These are phyloP conservation scores for Hippasteria phrygiana DNA, from an alignment of 53 echinoderm and acorn worm species.

Conservation along the genomic window DNA sequence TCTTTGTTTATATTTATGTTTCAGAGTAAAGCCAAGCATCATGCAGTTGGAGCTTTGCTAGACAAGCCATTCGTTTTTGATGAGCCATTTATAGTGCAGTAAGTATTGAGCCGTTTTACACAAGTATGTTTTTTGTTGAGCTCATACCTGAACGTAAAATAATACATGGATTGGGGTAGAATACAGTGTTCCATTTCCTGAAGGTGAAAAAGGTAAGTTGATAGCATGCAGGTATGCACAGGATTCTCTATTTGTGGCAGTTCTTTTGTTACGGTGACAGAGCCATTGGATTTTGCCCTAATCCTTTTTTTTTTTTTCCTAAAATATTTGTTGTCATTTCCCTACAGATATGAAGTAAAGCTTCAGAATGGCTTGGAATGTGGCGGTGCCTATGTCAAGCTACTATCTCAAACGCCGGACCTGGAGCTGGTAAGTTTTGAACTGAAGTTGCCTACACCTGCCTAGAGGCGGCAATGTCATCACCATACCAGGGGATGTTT, in stretches of 20 bases:
- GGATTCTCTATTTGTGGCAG: no score
- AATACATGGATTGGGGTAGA: no score
- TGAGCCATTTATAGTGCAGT: conserved; percentile 94
- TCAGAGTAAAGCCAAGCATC: conserved; percentile 91
- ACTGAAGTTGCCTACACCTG: neutral
- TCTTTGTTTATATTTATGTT: conserved; percentile 16
- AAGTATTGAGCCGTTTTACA: conserved; percentile 54
- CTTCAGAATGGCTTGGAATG: conserved; percentile 94
- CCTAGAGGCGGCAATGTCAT: neutral
- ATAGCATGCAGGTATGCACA: no score
- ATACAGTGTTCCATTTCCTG: no score
- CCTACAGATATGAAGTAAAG: conserved; percentile 94
- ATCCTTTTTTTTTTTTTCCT: neutral
- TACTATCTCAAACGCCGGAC: conserved; percentile 75
- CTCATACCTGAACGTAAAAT: neutral
- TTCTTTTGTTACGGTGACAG: neutral
- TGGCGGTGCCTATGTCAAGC: conserved; percentile 96
- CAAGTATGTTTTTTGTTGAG: neutral
- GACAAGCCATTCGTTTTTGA: conserved; percentile 87
- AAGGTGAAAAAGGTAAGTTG: no score
- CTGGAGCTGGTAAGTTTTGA: conserved; percentile 78
- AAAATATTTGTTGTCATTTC: neutral
- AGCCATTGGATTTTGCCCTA: neutral
- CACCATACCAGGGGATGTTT: neutral
- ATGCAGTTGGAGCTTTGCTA: conserved; percentile 81